Percentiles rank a stretch among this genome's conserved stretches.
Conservation (phyloP, 2,797 vertebrate genomes). For the Sebastes iracundus region DNA sequence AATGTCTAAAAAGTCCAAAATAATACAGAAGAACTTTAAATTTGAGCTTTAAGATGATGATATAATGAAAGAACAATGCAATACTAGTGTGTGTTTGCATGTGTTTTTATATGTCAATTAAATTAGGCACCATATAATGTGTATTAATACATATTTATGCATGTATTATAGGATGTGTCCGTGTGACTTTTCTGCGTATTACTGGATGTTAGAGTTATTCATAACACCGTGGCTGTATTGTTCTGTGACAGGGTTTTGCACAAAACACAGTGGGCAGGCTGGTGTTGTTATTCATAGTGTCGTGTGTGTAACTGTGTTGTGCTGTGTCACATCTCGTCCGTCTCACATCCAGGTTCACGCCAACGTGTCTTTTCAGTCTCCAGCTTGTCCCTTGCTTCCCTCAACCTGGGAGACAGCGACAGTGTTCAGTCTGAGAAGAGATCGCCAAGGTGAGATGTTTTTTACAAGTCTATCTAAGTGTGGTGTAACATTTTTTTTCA, state of each 20-base stretch:
- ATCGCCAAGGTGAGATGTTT: conserved; percentile 88
- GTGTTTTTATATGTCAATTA: neutral
- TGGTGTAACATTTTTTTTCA: neutral
- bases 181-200: neutral
- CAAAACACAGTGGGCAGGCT: conserved; percentile 70
- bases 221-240: neutral
- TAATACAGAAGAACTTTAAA: neutral
- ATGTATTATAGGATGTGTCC: neutral
- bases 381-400: conserved; percentile 94
- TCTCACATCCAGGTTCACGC: conserved; percentile 86
- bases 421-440: conserved; percentile 93
- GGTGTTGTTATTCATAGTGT: conserved; percentile 33
- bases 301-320: conserved; percentile 70
- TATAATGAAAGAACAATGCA: conserved; percentile 2
- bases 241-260: conserved; percentile 37
- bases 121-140: neutral
- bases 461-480: neutral
- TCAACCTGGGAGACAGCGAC: conserved; percentile 92
- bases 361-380: conserved; percentile 95
- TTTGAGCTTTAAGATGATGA: neutral
- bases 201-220: neutral
- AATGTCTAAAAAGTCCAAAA: neutral
- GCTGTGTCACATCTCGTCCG: conserved; percentile 56
- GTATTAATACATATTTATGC: neutral
- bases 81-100: neutral